These are phyloP conservation scores for Hybognathus amarus DNA, from an alignment of 2,797 vertebrate species.

Conservation along the genomic window DNA sequence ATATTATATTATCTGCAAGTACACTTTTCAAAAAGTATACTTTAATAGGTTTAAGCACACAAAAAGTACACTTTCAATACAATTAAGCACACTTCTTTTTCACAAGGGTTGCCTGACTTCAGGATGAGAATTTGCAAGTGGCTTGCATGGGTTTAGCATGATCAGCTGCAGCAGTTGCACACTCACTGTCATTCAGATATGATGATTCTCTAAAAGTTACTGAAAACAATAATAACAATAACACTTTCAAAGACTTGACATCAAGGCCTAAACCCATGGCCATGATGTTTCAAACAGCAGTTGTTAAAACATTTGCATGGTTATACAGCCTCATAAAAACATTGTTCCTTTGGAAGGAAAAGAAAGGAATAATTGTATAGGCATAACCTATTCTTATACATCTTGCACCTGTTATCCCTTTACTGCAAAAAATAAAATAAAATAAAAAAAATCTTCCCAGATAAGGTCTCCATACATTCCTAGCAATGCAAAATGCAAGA, in stretches of 20 bases:
- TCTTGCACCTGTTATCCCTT: neutral
- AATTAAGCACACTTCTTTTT: no score
- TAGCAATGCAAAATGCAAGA: neutral
- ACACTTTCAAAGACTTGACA: constrained; percentile 46
- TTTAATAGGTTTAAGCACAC: no score
- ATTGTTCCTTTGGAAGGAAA: neutral
- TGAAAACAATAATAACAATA: constrained; percentile 54
- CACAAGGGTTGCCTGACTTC: constrained; percentile 42
- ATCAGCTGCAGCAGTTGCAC: constrained; percentile 3
- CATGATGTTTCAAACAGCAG: constrained; percentile 28
- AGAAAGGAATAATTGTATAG: neutral
- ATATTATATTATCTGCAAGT: no score
- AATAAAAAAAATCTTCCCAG: neutral
- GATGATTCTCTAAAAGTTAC: constrained; percentile 47
- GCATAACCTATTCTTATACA: neutral
- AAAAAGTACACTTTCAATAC: no score
- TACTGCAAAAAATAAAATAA: neutral
- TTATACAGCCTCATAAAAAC: constrained; percentile 14
- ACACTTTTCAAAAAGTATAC: no score
- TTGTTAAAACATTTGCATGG: constrained; percentile 36
- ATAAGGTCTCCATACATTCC: neutral
- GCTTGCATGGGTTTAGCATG: constrained; percentile 7
- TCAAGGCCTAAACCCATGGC: constrained; percentile 50
- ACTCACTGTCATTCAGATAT: constrained; percentile 31
- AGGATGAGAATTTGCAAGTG: constrained; percentile 48